phyloP scores from a whole-genome alignment of 2,113 vertebrate genomes.

The Thalassoma bifasciatum region DNA sequence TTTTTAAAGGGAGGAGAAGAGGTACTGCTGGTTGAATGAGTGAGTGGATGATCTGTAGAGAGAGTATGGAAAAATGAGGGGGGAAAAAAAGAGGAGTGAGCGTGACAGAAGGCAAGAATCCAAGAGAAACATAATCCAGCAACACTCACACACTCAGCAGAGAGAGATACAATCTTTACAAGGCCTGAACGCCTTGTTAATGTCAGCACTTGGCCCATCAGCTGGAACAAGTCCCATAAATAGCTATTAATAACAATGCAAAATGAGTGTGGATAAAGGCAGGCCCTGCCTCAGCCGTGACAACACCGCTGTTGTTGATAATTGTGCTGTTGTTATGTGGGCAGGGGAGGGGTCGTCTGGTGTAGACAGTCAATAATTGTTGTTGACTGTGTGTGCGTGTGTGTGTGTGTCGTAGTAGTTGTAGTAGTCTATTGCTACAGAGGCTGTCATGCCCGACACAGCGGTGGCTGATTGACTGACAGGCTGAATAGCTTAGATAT shows the following conservation, averaged over 20 bases:
- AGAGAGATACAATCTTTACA: constrained; percentile 76
- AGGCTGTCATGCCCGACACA: constrained; percentile 31
- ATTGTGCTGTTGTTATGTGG: constrained; percentile 54
- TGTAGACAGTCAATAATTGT: constrained; percentile 62
- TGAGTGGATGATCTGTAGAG: constrained; percentile 62
- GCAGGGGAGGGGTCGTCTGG: constrained; percentile 32
- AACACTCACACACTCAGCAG: constrained; percentile 65
- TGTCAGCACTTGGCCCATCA: constrained; percentile 75
- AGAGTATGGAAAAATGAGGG: constrained; percentile 42
- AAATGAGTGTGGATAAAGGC: constrained; percentile 58
- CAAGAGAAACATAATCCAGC: constrained; percentile 75
- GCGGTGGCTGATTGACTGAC: constrained; percentile 55
- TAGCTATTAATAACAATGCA: constrained; percentile 74
- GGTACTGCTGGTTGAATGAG: constrained; percentile 63
- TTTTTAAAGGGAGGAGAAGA: constrained; percentile 58
- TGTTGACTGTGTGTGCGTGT: constrained; percentile 14
- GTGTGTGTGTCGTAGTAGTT: constrained; percentile 2
- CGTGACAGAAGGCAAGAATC: constrained; percentile 65
- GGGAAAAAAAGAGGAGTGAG: constrained; percentile 24
- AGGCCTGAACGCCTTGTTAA: constrained; percentile 76
- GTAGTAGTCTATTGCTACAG: constrained; percentile 29
- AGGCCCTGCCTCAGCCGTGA: constrained; percentile 54
- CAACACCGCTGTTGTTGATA: constrained; percentile 66
- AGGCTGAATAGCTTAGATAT: constrained; percentile 30
- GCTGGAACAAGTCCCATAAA: constrained; percentile 71